Evolutionary conservation across 2,888 invertebrate species (phyloP), one percentile per base, ranked within the genome.

Genomic region (Dolomedes plantarius): DNA sequence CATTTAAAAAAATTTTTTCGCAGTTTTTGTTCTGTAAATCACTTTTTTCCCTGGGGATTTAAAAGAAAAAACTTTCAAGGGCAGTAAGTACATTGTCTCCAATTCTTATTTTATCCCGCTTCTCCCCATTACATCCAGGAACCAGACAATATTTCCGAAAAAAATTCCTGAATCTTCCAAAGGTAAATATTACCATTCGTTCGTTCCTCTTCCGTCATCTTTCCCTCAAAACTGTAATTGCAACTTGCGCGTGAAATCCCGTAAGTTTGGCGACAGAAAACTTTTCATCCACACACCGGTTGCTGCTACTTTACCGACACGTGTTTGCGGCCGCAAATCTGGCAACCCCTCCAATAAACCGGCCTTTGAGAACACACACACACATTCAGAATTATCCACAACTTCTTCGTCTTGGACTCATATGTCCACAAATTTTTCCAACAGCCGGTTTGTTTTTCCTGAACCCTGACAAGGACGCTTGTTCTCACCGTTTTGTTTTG

Each of bases 401-500:
- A 6, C 2, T 16, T 56, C 81, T 74, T 69, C 39, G 31, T 64
- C 71, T 78, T 65, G 39, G 71, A 78, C 46, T 78, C 78, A 69
- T 78, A 78, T 78, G 71, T 65, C 27, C 56, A 68, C 36, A 81
- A 77, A 75, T 74, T 74, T 80, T 81, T 81, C 68, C 74, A 81
- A 68, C 81, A 69, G 68, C 56, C 28, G 68, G 74, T 81, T 81
- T 81, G 81, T 74, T 81, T 81, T 75, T 81, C 74, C 81, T 74
- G 68, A 11, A 56, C 39, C 68, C 69, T 50, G 56, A 67, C 81
- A 81, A 81, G 81, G 81, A 39, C 78, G 56, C 19, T 28, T 65
- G 0, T 9, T 31, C 7, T 31, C 16, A 32, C 9, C 29, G 39
- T 31, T 67, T 64, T 50, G 31, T n/a, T 50, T 29, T 75, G 13